A percentile compares a stretch with the other conserved stretches of the same genome.
Evolutionary conservation across 1,140 invertebrate genomes (phyloP).

Genomic region (Drosophila parabipectinata): DNA sequence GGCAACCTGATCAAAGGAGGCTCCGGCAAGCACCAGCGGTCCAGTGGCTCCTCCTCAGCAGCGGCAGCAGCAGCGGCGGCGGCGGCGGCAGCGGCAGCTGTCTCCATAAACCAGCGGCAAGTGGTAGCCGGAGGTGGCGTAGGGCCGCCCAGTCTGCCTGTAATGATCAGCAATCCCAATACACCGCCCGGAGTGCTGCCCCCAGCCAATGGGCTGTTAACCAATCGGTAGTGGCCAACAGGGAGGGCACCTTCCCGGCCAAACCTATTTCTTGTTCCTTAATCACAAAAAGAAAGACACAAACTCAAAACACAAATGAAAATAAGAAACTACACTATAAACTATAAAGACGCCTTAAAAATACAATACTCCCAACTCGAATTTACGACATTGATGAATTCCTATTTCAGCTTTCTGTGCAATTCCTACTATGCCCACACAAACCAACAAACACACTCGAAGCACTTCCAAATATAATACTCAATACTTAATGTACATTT

Average conservation of each 20-base stretch:
- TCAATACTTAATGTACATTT: slow-evolving; percentile 63
- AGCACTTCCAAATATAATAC: slow-evolving; percentile 76
- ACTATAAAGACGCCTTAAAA: slow-evolving; percentile 28
- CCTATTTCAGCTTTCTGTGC: slow-evolving; percentile 80
- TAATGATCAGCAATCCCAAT: slow-evolving; percentile 68
- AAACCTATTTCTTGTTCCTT: slow-evolving; percentile 81
- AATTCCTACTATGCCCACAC: slow-evolving; percentile 69
- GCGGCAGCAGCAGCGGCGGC: slow-evolving; percentile 11
- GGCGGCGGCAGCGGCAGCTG: slow-evolving; percentile 11
- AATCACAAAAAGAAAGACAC: slow-evolving; percentile 57
- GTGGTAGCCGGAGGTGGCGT: slow-evolving; percentile 27
- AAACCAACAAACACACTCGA: slow-evolving; percentile 37
- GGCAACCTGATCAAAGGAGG: slow-evolving; percentile 76
- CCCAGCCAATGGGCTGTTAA: slow-evolving; percentile 74
- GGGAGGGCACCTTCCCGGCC: slow-evolving; percentile 19
- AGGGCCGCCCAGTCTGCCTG: slow-evolving; percentile 36
- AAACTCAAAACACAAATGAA: slow-evolving; percentile 24
- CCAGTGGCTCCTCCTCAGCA: slow-evolving; percentile 9
- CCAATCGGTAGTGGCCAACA: slow-evolving; percentile 69
- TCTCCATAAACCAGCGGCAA: slow-evolving; percentile 50
- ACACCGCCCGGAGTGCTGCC: slow-evolving; percentile 64
- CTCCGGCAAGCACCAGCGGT: slow-evolving; percentile 66
- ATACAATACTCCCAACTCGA: slow-evolving; percentile 59
- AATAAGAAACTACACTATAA: slow-evolving; percentile 31
- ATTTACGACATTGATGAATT: slow-evolving; percentile 72